These are phyloP conservation scores for Marronus borbonicus DNA, from an alignment of 2,888 invertebrate species.

Conservation along the genomic window DNA sequence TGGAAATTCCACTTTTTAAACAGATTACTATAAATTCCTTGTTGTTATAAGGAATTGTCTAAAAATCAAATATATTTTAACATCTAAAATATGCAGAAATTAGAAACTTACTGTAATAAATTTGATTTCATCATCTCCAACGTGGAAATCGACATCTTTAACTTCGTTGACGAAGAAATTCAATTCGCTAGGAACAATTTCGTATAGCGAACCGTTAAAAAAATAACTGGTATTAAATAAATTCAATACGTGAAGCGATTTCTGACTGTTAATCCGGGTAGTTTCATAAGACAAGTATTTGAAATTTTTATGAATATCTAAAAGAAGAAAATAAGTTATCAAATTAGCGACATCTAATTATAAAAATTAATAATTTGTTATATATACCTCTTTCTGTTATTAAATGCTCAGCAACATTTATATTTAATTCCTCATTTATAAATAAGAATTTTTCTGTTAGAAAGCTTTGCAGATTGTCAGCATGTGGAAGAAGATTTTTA, in stretches of 20 bases:
- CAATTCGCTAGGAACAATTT: conserved; percentile 44
- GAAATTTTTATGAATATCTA: conserved; percentile 34
- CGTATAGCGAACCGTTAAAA: conserved; percentile 53
- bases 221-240: conserved; percentile 55
- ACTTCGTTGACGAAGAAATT: not conserved
- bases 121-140: conserved; percentile 12
- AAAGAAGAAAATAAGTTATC: conserved; percentile 19
- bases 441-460: conserved; percentile 25
- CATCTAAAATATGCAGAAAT: not conserved
- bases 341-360: not conserved
- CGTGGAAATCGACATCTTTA: not conserved
- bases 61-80: conserved; percentile 29
- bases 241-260: conserved; percentile 48
- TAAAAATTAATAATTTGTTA: not conserved
- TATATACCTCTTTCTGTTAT: not conserved
- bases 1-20: conserved; percentile 48
- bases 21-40: conserved; percentile 49
- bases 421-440: conserved; percentile 27
- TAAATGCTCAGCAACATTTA: conserved; percentile 13
- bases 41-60: conserved; percentile 50
- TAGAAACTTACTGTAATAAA: conserved; percentile 35
- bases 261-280: conserved; percentile 8
- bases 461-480: conserved; percentile 28
- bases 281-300: conserved; percentile 21
- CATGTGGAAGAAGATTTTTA: conserved; percentile 15